phyloP scores from a whole-genome alignment of 2,797 vertebrate species.

The Micropoecilia bifurca region DNA sequence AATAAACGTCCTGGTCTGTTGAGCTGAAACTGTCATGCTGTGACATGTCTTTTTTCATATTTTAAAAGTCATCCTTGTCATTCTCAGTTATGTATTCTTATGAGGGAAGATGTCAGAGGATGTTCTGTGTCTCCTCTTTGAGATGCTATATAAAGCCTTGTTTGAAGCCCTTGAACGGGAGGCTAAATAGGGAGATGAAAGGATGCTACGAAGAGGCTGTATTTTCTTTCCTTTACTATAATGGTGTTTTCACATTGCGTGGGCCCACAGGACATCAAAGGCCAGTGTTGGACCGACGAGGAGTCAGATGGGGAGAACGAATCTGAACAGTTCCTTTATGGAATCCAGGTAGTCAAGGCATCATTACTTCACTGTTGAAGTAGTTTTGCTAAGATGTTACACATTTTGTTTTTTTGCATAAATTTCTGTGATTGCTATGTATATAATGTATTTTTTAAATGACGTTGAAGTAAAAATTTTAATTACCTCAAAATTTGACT shows the following conservation, averaged over 20 bases:
- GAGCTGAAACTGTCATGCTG: constrained; percentile 5
- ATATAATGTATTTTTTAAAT: background rate
- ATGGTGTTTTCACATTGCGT: constrained; percentile 67
- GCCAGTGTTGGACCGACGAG: constrained; percentile 97
- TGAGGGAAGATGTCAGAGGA: constrained; percentile 33
- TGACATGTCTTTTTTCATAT: constrained; percentile 29
- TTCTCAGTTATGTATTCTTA: constrained; percentile 25
- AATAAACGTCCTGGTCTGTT: constrained; percentile 14
- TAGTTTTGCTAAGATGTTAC: background rate
- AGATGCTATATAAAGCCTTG: constrained; percentile 60
- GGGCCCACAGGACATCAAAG: constrained; percentile 91
- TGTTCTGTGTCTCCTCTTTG: constrained; percentile 41
- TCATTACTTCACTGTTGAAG: constrained; percentile 5
- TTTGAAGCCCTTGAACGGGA: constrained; percentile 63
- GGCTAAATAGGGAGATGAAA: constrained; percentile 70
- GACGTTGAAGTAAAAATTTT: background rate
- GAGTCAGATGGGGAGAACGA: constrained; percentile 99
- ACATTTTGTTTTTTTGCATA: background rate
- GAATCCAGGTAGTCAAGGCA: constrained; percentile 88
- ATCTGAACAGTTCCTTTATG: constrained; percentile 96
- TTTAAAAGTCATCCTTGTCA: constrained; percentile 14
- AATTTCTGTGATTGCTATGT: background rate
- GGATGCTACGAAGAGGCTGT: constrained; percentile 50
- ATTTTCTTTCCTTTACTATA: constrained; percentile 47
- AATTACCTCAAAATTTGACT: background rate